A percentile compares a stretch with the other conserved stretches of the same genome.
phyloP scores from a whole-genome alignment of 2,888 invertebrate species.

The Microplitis manilae region DNA sequence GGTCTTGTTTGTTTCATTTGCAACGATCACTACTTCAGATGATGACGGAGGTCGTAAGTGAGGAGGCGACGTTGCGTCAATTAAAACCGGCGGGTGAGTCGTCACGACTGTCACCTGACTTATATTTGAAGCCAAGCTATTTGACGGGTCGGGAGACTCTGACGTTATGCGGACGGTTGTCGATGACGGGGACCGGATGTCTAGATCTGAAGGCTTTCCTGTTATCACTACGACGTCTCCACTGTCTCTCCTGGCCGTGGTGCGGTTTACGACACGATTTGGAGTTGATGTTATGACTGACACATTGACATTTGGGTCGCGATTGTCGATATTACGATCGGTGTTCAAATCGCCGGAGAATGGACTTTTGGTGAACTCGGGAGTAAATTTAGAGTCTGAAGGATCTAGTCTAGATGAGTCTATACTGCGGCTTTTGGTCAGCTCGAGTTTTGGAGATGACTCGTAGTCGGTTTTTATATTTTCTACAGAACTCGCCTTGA shows the following conservation, averaged over 20 bases:
- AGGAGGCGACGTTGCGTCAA: constrained; percentile 81
- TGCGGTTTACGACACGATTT: constrained; percentile 57
- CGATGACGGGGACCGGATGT: constrained; percentile 69
- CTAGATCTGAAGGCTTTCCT: constrained; percentile 53
- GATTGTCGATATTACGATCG: constrained; percentile 53
- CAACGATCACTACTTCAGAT: constrained; percentile 85
- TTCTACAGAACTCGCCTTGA: constrained; percentile 63
- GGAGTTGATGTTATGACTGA: constrained; percentile 69
- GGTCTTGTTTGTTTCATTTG: constrained; percentile 83
- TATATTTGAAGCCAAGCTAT: constrained; percentile 82
- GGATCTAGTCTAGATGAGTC: constrained; percentile 65
- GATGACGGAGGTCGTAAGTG: constrained; percentile 78
- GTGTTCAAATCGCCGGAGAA: constrained; percentile 29
- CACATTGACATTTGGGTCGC: constrained; percentile 63
- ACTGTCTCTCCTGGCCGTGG: constrained; percentile 60
- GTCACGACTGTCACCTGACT: constrained; percentile 89
- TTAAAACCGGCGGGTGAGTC: constrained; percentile 84
- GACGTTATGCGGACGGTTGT: constrained; percentile 73
- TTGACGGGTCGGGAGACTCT: constrained; percentile 77
- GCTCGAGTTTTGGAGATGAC: constrained; percentile 52
- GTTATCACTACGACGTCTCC: constrained; percentile 68
- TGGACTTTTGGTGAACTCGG: constrained; percentile 48
- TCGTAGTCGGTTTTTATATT: constrained; percentile 59
- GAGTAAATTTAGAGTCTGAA: constrained; percentile 58
- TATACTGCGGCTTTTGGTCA: constrained; percentile 62